Conservation (phyloP, 2,113 vertebrate genomes). For the Monopterus albus region DNA sequence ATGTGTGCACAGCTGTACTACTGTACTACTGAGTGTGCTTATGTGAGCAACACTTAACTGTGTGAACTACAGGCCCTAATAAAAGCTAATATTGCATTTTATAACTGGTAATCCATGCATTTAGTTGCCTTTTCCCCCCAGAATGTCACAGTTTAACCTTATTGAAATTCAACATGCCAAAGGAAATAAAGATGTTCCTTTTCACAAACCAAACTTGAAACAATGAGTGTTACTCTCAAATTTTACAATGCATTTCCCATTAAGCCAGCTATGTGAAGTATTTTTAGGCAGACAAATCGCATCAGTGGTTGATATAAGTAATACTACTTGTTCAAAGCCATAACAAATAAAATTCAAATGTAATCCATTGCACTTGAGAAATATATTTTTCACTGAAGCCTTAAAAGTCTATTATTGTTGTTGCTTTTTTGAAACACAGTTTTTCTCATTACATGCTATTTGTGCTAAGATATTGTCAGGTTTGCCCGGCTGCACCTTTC, state of each 20-base stretch:
- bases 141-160: too few relatives aligned
- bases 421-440: neutral
- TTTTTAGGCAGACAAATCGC: constrained; percentile 18
- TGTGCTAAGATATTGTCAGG: neutral
- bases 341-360: constrained; percentile 15
- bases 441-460: constrained; percentile 2
- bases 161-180: too few relatives aligned
- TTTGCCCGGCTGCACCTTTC: too few relatives aligned
- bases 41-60: too few relatives aligned
- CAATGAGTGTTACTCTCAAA: neutral
- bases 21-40: too few relatives aligned
- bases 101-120: too few relatives aligned
- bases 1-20: too few relatives aligned
- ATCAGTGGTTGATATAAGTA: constrained; percentile 16
- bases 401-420: neutral
- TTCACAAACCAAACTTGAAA: constrained; percentile 32
- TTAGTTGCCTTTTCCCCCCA: too few relatives aligned
- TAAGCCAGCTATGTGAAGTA: constrained; percentile 7
- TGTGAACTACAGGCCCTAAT: too few relatives aligned
- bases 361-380: constrained; percentile 12
- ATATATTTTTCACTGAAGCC: constrained; percentile 15
- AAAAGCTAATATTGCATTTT: too few relatives aligned
- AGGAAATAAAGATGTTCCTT: too few relatives aligned
- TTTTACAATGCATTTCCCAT: constrained; percentile 14
- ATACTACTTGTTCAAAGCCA: neutral